Conservation (phyloP, 2,888 invertebrate species). For the Tetramorium bicarinatum region DNA sequence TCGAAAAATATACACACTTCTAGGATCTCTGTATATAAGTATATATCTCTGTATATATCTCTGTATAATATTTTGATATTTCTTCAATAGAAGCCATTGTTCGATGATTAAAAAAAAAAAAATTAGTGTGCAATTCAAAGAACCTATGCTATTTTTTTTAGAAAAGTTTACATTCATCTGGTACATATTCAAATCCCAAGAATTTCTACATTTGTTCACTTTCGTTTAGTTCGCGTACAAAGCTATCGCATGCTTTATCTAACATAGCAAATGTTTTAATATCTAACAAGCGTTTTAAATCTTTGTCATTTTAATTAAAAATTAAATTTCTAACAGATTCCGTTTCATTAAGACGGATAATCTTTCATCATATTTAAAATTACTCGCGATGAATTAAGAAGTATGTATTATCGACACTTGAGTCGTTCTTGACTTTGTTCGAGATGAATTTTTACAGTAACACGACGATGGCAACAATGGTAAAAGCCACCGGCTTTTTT, state of each 20-base stretch:
- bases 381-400: constrained; percentile 27
- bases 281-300: neutral
- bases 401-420: constrained; percentile 48
- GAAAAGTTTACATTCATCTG: neutral
- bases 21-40: neutral
- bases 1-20: neutral
- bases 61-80: neutral
- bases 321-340: neutral
- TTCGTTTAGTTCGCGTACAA: neutral
- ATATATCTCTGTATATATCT: too few relatives aligned
- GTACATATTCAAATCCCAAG: neutral
- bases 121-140: neutral
- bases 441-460: constrained; percentile 63
- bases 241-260: neutral
- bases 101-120: neutral
- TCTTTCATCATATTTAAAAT: neutral
- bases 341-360: neutral
- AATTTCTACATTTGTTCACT: neutral
- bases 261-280: neutral
- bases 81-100: neutral
- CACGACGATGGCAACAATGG: constrained; percentile 2
- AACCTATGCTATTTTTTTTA: neutral
- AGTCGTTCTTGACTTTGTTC: constrained; percentile 63
- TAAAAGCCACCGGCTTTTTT: constrained; percentile 23
- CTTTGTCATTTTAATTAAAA: neutral